Evolutionary conservation across 2,888 invertebrate species (phyloP), one percentile per base, ranked within the genome.

Genomic region (Chrysomela aeneicollis): DNA sequence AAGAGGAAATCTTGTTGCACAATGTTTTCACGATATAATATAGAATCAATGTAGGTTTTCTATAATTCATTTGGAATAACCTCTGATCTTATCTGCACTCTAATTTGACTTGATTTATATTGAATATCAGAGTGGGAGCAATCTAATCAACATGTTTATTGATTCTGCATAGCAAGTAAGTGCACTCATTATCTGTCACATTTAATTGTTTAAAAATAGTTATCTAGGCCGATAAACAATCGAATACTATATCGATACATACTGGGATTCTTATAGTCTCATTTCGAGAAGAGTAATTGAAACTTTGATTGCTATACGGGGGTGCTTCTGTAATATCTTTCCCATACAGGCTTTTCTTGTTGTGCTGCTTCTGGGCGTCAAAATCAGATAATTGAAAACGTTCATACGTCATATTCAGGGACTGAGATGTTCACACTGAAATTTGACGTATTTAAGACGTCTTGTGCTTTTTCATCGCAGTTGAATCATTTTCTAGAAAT

Each of bases 141-240:
- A n/a, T 15, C 35, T 35, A 10, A 8, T 8, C 42, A 42, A 42
- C 15, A 15, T 42, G 42, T 42, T 42, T 42, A 42, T 42, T 15
- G 15, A 10, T 42, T 42, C 42, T 42, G 15, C n/a, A 42, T 15
- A 15, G 42, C 10, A 10, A 35, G 32, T 42, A 42, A 10, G 12
- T 35, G 9, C 42, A 15, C 42, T 42, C 15, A 42, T 42, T 42
- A 42, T 15, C 42, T 42, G 42, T 15, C 42, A 42, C 42, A 42
- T 42, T 42, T 42, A 42, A 10, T 42, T n/a, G 12, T 42, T 42
- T 42, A 42, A 42, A 42, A 42, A 42, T 42, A 42, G 42, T 42
- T 4, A 42, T 42, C 8, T 42, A 42, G 42, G 42, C 42, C 42
- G 42, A 42, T n/a, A 15, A 42, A 42, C 42, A 42, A 42, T 42